phyloP scores from a whole-genome alignment of 2,888 invertebrate genomes.

The Himalopsyche kuldschensis region DNA sequence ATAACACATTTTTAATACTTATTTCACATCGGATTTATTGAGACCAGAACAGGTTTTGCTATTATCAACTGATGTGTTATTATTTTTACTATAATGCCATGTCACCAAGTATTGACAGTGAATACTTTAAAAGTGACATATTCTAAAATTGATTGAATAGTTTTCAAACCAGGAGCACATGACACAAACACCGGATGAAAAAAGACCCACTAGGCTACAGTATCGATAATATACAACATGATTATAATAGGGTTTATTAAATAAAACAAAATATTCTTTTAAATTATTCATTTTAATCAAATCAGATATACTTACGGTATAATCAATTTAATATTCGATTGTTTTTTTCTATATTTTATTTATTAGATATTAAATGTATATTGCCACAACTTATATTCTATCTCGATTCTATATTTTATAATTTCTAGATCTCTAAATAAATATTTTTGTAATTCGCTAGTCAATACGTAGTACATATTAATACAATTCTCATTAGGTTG shows the following conservation, averaged over 20 bases:
- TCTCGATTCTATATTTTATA: background rate
- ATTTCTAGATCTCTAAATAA: background rate
- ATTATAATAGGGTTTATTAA: background rate
- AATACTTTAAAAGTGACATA: too few species aligned
- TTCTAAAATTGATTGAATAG: too few species aligned
- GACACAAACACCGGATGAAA: too few species aligned
- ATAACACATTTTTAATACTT: too few species aligned
- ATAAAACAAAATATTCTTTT: background rate
- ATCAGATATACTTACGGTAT: background rate
- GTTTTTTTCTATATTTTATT: background rate
- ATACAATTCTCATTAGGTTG: background rate
- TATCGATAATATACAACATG: too few species aligned
- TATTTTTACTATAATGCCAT: too few species aligned
- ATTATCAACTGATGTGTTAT: too few species aligned
- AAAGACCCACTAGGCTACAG: too few species aligned
- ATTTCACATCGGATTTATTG: too few species aligned
- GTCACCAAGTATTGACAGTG: too few species aligned
- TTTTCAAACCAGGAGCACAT: too few species aligned
- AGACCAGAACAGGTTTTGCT: too few species aligned
- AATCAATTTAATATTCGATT: background rate
- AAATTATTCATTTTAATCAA: background rate
- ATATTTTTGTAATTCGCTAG: background rate
- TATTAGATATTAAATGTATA: background rate
- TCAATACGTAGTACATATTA: background rate
- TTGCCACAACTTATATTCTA: background rate